These are phyloP conservation scores for Ictalurus furcatus DNA, from an alignment of 2,113 vertebrate genomes.

Conservation along the genomic window DNA sequence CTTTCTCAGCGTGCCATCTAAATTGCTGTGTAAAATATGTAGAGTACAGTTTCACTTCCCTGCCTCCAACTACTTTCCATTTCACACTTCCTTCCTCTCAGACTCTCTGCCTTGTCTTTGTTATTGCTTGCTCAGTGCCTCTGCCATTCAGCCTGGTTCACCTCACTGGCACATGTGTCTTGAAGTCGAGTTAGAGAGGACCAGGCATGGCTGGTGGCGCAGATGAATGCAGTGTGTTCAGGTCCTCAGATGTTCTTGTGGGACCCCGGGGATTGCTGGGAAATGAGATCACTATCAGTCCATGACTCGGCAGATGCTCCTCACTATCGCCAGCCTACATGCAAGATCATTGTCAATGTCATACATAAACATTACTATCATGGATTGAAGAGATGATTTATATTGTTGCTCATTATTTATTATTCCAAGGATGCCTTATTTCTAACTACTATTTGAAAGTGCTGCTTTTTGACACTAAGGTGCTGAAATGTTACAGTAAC, in stretches of 20 bases:
- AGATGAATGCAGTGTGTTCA: conserved; percentile 59
- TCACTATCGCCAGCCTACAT: conserved; percentile 82
- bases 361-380: conserved; percentile 63
- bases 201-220: conserved; percentile 56
- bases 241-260: conserved; percentile 77
- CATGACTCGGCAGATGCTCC: conserved; percentile 82
- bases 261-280: conserved; percentile 76
- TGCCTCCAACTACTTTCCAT: not conserved
- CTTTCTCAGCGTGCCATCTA: not conserved
- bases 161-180: conserved; percentile 70
- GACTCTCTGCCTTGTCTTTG: conserved; percentile 1
- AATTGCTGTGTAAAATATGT: conserved; percentile 17
- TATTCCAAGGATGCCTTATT: not conserved
- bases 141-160: conserved; percentile 59
- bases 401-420: not conserved
- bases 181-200: conserved; percentile 78
- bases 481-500: not conserved
- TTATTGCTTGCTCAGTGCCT: conserved; percentile 18
- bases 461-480: not conserved
- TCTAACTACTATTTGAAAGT: not conserved
- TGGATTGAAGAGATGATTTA: conserved; percentile 32
- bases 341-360: conserved; percentile 85
- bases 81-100: not conserved
- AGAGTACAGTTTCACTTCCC: conserved; percentile 9
- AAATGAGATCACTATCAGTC: conserved; percentile 89